A percentile compares a stretch with the other conserved stretches of the same genome.
These are phyloP conservation scores for Aramus guarauna DNA, from an alignment of 2,113 vertebrate species.

Conservation along the genomic window DNA sequence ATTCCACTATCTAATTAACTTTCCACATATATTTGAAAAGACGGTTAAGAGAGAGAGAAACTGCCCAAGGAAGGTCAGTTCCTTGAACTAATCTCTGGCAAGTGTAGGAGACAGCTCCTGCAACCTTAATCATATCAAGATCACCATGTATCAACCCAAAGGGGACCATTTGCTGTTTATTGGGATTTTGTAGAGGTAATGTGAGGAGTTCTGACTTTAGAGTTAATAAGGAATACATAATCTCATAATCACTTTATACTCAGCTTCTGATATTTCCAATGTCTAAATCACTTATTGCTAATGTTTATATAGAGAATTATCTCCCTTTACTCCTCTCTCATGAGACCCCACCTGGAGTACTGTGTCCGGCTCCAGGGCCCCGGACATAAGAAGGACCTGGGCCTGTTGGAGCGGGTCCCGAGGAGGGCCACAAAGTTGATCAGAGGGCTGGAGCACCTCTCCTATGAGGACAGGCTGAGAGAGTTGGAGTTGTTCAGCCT, in stretches of 20 bases:
- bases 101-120: background rate
- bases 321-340: no score
- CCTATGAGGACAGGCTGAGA: no score
- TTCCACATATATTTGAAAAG: background rate
- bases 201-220: background rate
- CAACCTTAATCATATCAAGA: background rate
- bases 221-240: background rate
- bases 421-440: no score
- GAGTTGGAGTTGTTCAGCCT: no score
- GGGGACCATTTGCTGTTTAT: background rate
- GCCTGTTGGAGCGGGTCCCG: no score
- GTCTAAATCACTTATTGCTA: background rate
- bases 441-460: no score
- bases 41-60: background rate
- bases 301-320: background rate
- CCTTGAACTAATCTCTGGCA: background rate
- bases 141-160: background rate
- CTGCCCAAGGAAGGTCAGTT: background rate
- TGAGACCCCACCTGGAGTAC: no score
- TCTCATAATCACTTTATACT: background rate
- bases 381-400: no score
- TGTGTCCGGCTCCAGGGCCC: no score
- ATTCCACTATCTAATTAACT: background rate
- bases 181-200: background rate
- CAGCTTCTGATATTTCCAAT: background rate